Percentiles rank a stretch among this genome's conserved stretches.
Evolutionary conservation across 2,797 vertebrate species (phyloP).

Genomic region (Rhincodon typus): DNA sequence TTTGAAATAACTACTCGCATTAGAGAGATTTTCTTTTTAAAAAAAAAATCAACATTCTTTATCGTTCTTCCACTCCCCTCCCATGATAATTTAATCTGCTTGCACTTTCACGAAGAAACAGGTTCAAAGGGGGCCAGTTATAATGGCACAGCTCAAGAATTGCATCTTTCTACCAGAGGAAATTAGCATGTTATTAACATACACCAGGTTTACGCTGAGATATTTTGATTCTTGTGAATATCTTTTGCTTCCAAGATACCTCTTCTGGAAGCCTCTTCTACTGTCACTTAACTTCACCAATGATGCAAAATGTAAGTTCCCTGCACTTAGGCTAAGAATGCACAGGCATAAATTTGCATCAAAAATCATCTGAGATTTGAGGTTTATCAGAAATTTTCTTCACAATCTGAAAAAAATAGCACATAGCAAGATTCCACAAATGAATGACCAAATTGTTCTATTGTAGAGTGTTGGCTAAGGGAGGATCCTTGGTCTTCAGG

Average conservation of each 20-base stretch:
- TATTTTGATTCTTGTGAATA: not conserved
- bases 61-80: not conserved
- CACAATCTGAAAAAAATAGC: no score
- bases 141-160: not conserved
- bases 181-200: not conserved
- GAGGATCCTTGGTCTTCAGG: not conserved
- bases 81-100: not conserved
- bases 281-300: not conserved
- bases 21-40: not conserved
- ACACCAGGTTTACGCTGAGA: not conserved
- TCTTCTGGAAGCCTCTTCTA: not conserved
- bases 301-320: not conserved
- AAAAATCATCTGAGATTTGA: not conserved
- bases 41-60: not conserved
- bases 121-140: not conserved
- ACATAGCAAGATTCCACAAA: no score
- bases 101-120: not conserved
- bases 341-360: not conserved
- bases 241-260: not conserved
- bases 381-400: not conserved
- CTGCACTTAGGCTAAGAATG: not conserved
- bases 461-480: no score
- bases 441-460: no score
- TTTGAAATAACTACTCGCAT: not conserved
- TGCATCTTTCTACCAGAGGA: not conserved